Base-by-base conservation (phyloP, 2,113 vertebrate genomes). In the Calypte anna region DNA sequence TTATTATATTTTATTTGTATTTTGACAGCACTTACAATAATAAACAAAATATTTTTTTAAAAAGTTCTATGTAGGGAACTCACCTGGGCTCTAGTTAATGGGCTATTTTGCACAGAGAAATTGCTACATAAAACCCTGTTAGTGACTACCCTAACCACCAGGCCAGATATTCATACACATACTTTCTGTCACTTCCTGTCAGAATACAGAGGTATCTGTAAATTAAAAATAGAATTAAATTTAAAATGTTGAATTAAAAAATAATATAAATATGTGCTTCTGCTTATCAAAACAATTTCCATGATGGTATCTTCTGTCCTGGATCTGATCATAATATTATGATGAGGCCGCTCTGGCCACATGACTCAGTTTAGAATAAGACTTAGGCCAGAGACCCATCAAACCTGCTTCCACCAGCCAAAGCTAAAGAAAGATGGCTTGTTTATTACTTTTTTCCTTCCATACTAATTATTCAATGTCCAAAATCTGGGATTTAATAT, bases 231-330 rank as follows among this genome's bases (percentile, higher is more conserved):
- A 59, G 8, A 79, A 33, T 64, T 57, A 11, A 80, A 50, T 18
- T 46, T 14, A 50, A 14, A 59, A 2, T 4, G 22, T 54, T 16
- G 59, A 75, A 74, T 64, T 46, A 1, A 70, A 70, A 84, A 69
- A 16, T 10, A 21, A 62, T 69, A 82, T 0, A 48, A 30, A 55
- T 17, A 40, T 0, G 11, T 33, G 21, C 1, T 43, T 86, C 16
- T 80, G 3, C 19, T 64, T 51, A 55, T 6, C 8, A 27, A 69
- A 73, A 61, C 12, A 53, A 0, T 1, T 81, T 81, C 12, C 6
- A 14, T 40, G n/a, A 31, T 0, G 0, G 5, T 3, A 67, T 54
- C 2, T 66, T 4, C 20, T 82, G 8, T 61, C 25, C 8, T 84
- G 24, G 7, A 48, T 74, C 25, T 70, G 23, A 75, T 23, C 19